Evolutionary conservation across 2,797 vertebrate genomes (phyloP), one percentile per base, ranked within the genome.

Genomic region (Melanotaenia boesemani): DNA sequence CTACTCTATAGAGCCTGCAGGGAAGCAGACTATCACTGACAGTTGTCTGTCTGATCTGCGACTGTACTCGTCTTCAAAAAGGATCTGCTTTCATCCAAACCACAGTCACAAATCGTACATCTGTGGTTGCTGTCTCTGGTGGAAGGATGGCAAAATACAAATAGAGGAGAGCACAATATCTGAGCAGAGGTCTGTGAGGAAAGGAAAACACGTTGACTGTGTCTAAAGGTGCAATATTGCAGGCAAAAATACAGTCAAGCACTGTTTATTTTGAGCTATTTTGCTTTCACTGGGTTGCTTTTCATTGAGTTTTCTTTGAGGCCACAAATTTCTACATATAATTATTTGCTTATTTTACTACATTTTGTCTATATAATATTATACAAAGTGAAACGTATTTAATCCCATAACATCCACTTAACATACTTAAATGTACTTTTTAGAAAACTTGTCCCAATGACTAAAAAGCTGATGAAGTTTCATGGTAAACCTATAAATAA

Each of bases 21-120:
- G 83, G 83, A 32, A 83, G 77, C 81, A 84, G 77, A 84, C 80
- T 66, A 86, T 77, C 77, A 63, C 80, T 70, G 85, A 80, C 86
- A 86, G 73, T 80, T 70, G 20, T 82, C 82, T 66, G 76, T 91
- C 84, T 90, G 89, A 91, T 90, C 84, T 85, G 67, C 72, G 81
- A 63, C 83, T 84, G 86, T 87, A 81, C 57, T 80, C 66, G 52
- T 61, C 44, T 86, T 90, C 84, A 84, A 79, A 87, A 79, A 76
- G 57, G 59, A 64, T 73, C 68, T 7, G 28, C 85, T 88, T 89
- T 90, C 77, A 89, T 92, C 84, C 57, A 37, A 72, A 71, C 77
- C 85, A 80, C 75, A 82, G 73, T 84, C 79, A 65, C 72, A 80
- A 74, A 80, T 66, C 72, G 34, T 77, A 70, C 63, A 81, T 82